Conservation (phyloP, 2,888 invertebrate species). For the Nudaria mundana region DNA sequence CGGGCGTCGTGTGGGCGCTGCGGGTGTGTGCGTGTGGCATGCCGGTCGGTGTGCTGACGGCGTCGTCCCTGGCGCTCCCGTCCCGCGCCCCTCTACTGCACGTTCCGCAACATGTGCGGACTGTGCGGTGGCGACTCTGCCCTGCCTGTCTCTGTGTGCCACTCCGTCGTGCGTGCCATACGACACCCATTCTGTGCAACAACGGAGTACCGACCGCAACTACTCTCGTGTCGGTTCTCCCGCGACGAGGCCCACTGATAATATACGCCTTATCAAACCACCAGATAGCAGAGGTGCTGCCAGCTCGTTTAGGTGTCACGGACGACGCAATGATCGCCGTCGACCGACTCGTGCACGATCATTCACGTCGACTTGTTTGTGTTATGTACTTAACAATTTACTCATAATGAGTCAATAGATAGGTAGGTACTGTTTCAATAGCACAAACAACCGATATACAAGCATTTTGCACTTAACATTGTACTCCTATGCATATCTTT, state of each 20-base stretch:
- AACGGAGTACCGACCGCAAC: constrained; percentile 54
- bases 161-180: constrained; percentile 37
- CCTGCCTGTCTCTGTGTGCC: constrained; percentile 38
- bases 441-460: constrained; percentile 38
- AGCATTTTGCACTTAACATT: constrained; percentile 29
- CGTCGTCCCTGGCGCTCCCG: constrained; percentile 65
- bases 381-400: constrained; percentile 51
- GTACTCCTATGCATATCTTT: constrained; percentile 1
- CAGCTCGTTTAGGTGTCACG: constrained; percentile 76
- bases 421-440: constrained; percentile 40
- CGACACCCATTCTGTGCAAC: constrained; percentile 55
- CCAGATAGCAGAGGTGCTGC: constrained; percentile 79
- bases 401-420: constrained; percentile 52
- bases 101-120: constrained; percentile 77
- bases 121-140: constrained; percentile 33
- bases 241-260: constrained; percentile 68
- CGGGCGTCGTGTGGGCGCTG: constrained; percentile 65
- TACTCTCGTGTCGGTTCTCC: constrained; percentile 55
- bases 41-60: constrained; percentile 59
- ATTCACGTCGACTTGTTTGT: constrained; percentile 58
- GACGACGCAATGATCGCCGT: constrained; percentile 56
- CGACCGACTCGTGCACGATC: constrained; percentile 51
- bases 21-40: constrained; percentile 66
- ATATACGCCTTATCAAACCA: constrained; percentile 71
- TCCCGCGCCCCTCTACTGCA: constrained; percentile 44